These are phyloP conservation scores for Cryptomyrus ogoouensis DNA, from an alignment of 2,113 vertebrate genomes.

Conservation along the genomic window DNA sequence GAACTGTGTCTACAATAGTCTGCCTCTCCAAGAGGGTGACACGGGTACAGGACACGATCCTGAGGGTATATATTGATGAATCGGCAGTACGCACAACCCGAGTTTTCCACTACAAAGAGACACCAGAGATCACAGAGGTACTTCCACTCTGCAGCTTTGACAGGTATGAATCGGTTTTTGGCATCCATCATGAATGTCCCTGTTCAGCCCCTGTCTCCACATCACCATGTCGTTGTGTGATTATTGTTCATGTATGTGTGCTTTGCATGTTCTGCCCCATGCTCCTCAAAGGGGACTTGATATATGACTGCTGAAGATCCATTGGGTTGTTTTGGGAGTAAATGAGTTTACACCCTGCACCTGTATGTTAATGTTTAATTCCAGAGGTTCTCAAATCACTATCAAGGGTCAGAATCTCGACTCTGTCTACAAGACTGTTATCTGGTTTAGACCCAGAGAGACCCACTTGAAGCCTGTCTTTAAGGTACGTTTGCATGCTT, in stretches of 20 bases:
- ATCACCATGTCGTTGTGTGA: neutral
- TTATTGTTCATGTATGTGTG: neutral
- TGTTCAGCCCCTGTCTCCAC: neutral
- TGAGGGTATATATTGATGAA: constrained; percentile 74
- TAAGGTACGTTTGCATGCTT: constrained; percentile 39
- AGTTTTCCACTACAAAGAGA: constrained; percentile 75
- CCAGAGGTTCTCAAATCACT: constrained; percentile 73
- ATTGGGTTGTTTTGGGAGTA: neutral
- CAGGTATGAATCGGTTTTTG: constrained; percentile 43
- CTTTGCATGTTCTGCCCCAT: neutral
- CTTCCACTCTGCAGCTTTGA: constrained; percentile 75
- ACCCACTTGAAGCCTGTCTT: constrained; percentile 60
- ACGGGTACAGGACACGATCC: constrained; percentile 59
- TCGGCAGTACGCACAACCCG: constrained; percentile 62
- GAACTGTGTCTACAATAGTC: constrained; percentile 60
- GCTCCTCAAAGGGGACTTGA: neutral
- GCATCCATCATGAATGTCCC: neutral
- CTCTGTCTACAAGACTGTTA: constrained; percentile 65
- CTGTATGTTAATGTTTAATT: constrained; percentile 11
- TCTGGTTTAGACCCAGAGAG: constrained; percentile 70
- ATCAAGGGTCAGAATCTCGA: constrained; percentile 77
- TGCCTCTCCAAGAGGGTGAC: constrained; percentile 59
- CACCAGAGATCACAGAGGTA: constrained; percentile 64
- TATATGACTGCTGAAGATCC: neutral
- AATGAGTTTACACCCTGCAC: neutral